A percentile compares a stretch with the other conserved stretches of the same genome.
Evolutionary conservation across 1,140 invertebrate genomes (phyloP).

Genomic region (Saccostrea cuccullata): DNA sequence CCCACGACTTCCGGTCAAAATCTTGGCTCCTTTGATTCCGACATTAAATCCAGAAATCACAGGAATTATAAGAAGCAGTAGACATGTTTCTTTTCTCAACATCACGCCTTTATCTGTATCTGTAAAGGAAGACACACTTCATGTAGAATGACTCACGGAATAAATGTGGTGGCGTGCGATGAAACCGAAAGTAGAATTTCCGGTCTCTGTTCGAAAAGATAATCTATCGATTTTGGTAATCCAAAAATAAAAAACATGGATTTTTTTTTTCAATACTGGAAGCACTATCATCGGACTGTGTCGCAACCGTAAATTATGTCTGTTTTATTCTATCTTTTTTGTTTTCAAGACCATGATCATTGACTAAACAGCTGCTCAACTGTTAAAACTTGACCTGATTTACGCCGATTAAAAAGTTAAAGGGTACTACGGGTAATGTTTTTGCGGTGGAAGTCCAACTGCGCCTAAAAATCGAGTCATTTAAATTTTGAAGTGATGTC

Average conservation of each 20-base stretch:
- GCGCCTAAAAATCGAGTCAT: not conserved
- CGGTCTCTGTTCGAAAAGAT: not conserved
- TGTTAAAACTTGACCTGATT: no score
- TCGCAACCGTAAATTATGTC: not conserved
- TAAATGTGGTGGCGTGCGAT: not conserved
- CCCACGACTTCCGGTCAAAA: not conserved
- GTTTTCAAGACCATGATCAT: no score
- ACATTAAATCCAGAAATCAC: conserved; percentile 7
- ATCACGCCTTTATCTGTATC: conserved; percentile 10
- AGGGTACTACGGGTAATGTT: no score
- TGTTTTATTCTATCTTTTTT: not conserved
- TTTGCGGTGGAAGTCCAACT: not conserved
- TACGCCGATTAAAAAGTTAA: no score
- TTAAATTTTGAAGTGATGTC: not conserved
- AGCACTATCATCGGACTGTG: not conserved
- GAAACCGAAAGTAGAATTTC: conserved; percentile 33
- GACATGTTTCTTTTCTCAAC: not conserved
- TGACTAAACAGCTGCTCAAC: no score
- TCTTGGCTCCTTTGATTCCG: not conserved
- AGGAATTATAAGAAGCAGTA: not conserved
- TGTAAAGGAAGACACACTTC: not conserved
- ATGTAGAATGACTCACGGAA: not conserved
- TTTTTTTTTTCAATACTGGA: not conserved
- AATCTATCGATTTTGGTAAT: no score
- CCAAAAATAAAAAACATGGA: not conserved